Evolutionary conservation across 2,888 invertebrate genomes (phyloP).

Genomic region (Microchrysa polita): DNA sequence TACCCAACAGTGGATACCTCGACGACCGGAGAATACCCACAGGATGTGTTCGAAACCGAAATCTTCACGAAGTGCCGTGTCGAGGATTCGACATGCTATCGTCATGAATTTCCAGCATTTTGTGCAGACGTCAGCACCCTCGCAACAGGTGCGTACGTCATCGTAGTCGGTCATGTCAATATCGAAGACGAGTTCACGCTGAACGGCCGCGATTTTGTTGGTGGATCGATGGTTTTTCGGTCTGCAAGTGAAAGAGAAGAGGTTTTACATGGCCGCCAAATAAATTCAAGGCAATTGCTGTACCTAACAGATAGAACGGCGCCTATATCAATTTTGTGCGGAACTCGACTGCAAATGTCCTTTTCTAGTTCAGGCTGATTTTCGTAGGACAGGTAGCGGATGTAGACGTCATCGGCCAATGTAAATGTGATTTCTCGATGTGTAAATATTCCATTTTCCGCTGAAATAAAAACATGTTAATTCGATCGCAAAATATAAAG

Average conservation of each 20-base stretch:
- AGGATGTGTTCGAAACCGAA: slow-evolving; percentile 93
- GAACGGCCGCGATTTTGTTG: slow-evolving; percentile 60
- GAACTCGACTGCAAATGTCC: slow-evolving; percentile 80
- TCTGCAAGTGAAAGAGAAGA: slow-evolving; percentile 49
- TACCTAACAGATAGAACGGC: slow-evolving; percentile 80
- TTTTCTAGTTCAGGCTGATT: slow-evolving; percentile 82
- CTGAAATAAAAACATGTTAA: slow-evolving; percentile 63
- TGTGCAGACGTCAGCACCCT: slow-evolving; percentile 87
- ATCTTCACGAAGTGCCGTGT: slow-evolving; percentile 89
- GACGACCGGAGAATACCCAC: slow-evolving; percentile 98
- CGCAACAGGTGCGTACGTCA: slow-evolving; percentile 91
- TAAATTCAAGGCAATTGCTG: slow-evolving; percentile 51
- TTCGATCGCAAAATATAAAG: too few relatives aligned
- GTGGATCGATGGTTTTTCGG: slow-evolving; percentile 63
- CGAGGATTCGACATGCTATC: slow-evolving; percentile 90
- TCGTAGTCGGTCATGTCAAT: slow-evolving; percentile 99
- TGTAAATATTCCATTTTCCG: slow-evolving; percentile 69
- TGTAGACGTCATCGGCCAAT: slow-evolving; percentile 89
- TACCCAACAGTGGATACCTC: slow-evolving; percentile 99
- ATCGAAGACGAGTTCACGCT: slow-evolving; percentile 96
- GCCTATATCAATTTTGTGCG: slow-evolving; percentile 97
- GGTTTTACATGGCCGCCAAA: not conserved
- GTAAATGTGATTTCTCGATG: slow-evolving; percentile 96
- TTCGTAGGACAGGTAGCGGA: slow-evolving; percentile 87
- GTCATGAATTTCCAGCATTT: slow-evolving; percentile 99